Percentiles rank a stretch among this genome's conserved stretches.
Evolutionary conservation across 2,797 vertebrate species (phyloP).

Genomic region (Chrysocyon brachyurus): DNA sequence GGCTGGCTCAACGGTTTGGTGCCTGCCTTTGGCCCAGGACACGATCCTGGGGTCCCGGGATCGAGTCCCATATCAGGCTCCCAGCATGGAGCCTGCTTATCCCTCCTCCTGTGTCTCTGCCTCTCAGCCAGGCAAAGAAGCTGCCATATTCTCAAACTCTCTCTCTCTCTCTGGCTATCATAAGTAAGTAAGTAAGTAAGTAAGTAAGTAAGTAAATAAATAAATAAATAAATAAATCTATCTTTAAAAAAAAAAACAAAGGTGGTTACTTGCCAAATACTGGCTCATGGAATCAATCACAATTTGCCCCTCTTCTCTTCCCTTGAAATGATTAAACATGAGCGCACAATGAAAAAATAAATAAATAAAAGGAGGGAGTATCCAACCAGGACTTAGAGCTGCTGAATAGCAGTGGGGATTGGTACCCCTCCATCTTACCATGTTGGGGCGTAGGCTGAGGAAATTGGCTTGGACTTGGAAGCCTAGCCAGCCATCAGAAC

Average conservation of each 20-base stretch:
- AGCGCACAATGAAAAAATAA: neutral
- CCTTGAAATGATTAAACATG: neutral
- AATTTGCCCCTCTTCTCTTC: neutral
- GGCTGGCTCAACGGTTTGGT: no score
- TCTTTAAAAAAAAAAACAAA: neutral
- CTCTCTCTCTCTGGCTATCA: no score
- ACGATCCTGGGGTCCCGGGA: no score
- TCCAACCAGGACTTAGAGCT: neutral
- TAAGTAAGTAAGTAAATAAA: no score
- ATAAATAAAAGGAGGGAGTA: neutral
- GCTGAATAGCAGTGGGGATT: neutral
- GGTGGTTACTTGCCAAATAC: neutral
- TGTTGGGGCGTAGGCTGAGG: neutral
- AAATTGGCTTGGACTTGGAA: neutral
- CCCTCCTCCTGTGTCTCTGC: no score
- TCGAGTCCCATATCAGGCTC: no score
- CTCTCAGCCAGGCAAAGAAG: no score
- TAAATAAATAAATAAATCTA: no score
- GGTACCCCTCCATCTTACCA: neutral
- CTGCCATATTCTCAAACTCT: no score
- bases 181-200: no score
- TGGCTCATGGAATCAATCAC: neutral
- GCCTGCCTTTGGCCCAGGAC: no score
- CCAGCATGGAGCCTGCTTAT: no score
- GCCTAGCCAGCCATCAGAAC: neutral